Evolutionary conservation across 2,888 invertebrate species (phyloP).

Genomic region (Spilosoma lubricipeda): DNA sequence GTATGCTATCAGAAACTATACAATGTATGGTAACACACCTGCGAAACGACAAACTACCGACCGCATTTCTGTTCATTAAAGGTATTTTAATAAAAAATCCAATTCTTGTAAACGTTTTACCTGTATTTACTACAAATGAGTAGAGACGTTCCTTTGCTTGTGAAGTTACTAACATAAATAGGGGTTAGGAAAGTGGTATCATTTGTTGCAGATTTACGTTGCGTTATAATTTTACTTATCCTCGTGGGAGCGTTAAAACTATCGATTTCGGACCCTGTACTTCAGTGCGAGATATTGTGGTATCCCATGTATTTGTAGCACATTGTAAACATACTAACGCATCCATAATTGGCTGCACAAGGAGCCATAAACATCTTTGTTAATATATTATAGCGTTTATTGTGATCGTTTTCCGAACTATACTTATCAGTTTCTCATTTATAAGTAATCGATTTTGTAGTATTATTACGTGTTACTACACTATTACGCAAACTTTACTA

Average conservation of each 20-base stretch:
- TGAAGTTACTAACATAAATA: constrained; percentile 42
- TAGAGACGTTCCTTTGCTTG: constrained; percentile 22
- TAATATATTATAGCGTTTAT: neutral
- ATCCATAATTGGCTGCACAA: too few species aligned
- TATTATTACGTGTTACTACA: neutral
- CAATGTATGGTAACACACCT: constrained; percentile 22
- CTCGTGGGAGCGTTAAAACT: constrained; percentile 43
- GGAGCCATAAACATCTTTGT: neutral
- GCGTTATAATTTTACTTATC: constrained; percentile 38
- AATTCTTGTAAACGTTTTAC: constrained; percentile 23
- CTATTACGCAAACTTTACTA: neutral
- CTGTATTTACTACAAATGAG: constrained; percentile 18
- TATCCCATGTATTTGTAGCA: neutral
- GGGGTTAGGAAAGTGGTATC: constrained; percentile 32
- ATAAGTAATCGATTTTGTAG: neutral
- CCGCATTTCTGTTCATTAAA: constrained; percentile 24
- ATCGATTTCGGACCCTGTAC: constrained; percentile 29
- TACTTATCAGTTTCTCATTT: neutral
- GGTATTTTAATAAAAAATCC: constrained; percentile 29
- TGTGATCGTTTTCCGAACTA: neutral
- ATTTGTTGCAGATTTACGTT: constrained; percentile 38
- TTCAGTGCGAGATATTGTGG: neutral
- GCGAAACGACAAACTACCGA: constrained; percentile 24
- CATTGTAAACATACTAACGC: neutral
- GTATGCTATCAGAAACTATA: constrained; percentile 13